Evolutionary conservation across 2,797 vertebrate genomes (phyloP).

Genomic region (Peromyscus attwateri): DNA sequence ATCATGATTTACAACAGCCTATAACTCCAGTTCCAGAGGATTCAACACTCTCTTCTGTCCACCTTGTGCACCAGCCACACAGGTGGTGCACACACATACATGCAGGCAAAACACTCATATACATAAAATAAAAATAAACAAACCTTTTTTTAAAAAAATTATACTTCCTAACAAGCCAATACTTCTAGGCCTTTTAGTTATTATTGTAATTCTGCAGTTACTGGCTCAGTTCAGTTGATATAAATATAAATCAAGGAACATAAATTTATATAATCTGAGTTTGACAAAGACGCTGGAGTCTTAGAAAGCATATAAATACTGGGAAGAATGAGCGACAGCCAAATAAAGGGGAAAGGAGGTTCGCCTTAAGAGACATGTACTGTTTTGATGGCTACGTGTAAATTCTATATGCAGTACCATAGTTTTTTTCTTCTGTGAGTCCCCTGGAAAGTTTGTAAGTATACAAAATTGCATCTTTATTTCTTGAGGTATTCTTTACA

Average conservation of each 20-base stretch:
- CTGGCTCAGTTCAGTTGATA: neutral
- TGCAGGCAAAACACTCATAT: neutral
- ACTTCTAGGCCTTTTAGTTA: neutral
- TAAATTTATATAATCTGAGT: neutral
- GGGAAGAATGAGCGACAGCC: neutral
- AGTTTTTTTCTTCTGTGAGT: slow-evolving; percentile 95
- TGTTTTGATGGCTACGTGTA: neutral
- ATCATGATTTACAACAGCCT: neutral
- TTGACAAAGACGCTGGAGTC: neutral
- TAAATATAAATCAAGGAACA: neutral
- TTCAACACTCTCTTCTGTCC: neutral
- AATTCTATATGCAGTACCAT: slow-evolving; percentile 89
- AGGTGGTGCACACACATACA: neutral
- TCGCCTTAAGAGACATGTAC: neutral
- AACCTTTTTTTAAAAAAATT: neutral
- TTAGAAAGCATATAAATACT: neutral
- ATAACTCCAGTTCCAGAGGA: neutral
- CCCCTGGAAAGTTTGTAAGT: slow-evolving; percentile 95
- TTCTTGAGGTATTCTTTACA: slow-evolving; percentile 88
- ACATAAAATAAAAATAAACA: neutral
- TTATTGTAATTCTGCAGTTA: slow-evolving; percentile 1
- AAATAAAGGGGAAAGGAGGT: neutral
- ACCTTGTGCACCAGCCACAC: too few species aligned
- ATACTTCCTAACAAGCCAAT: slow-evolving; percentile 22
- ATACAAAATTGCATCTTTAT: slow-evolving; percentile 92